Base-by-base conservation (phyloP, 2,888 invertebrate species). In the Lamellibrachia satsuma region DNA sequence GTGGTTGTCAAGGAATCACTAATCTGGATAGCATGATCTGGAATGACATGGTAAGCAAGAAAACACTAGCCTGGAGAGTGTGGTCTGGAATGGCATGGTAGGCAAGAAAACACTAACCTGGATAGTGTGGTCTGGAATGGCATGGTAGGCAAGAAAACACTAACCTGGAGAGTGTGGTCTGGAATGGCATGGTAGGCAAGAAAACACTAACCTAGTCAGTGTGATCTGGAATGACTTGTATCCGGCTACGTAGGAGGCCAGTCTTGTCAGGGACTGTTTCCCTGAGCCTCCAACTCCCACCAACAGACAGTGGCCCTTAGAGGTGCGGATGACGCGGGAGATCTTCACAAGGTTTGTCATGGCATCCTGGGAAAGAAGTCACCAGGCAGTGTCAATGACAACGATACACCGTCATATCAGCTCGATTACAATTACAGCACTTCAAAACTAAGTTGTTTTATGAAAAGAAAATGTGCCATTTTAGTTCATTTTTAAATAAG, bases 241-340 rank as follows among this genome's bases (percentile, higher is more conserved):
- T 90, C 99, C 99, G 93, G 99, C 99, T 95, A 99, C 99, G 96
- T 99, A 99, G 0, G 99, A 99, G 0, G 99, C 98, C 92, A 99
- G 97, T 96, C 98, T 98, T 0, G 99, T 99, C 75, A 99, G 97
- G n/a, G 98, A 98, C 96, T 99, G 99, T 97, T 99, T 99, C 92
- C 99, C 99, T 92, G 99, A 99, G 60, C 99, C 99, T 60, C 99
- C 99, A 52, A 99, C 99, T 93, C 98, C 99, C 55, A 99, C 99
- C 92, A 99, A 97, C 98, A 99, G 98, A 51, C 99, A 98, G 96
- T 99, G 99, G 93, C 99, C 99, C 95, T 98, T 97, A 0, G 99
- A 98, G 97, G 99, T 98, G 94, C 99, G 97, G 95, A 99, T 99
- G 90, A 99, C 98, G 95, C 99, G 97, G 0, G 99, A 99, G 95